Evolutionary conservation across 2,888 invertebrate genomes (phyloP).

Genomic region (Pteria penguin): DNA sequence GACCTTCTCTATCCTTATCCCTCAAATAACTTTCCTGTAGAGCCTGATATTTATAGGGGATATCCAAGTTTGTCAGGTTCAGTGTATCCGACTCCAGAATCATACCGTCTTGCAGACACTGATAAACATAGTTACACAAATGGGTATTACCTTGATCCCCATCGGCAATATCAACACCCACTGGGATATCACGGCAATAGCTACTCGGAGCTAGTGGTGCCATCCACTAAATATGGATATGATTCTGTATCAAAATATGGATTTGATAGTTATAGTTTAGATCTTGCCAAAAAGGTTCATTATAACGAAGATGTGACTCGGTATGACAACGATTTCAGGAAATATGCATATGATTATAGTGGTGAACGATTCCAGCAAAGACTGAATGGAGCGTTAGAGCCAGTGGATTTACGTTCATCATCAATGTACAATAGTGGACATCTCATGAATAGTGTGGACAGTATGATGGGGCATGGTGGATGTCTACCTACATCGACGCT

Average conservation of each 20-base stretch:
- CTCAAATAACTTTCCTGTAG: slow-evolving; percentile 70
- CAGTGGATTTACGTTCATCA: slow-evolving; percentile 70
- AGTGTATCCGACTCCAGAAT: slow-evolving; percentile 66
- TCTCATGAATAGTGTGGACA: slow-evolving; percentile 61
- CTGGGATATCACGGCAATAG: slow-evolving; percentile 74
- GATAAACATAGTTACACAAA: slow-evolving; percentile 74
- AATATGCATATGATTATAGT: slow-evolving; percentile 70
- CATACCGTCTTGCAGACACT: slow-evolving; percentile 66
- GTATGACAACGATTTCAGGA: slow-evolving; percentile 69
- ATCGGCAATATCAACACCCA: slow-evolving; percentile 76
- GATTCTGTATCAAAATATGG: slow-evolving; percentile 72
- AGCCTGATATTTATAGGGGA: slow-evolving; percentile 71
- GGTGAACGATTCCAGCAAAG: slow-evolving; percentile 64
- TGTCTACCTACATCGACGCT: slow-evolving; percentile 58
- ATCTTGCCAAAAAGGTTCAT: slow-evolving; percentile 75
- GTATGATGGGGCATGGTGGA: slow-evolving; percentile 54
- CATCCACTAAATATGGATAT: slow-evolving; percentile 74
- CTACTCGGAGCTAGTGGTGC: slow-evolving; percentile 75
- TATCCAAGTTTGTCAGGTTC: slow-evolving; percentile 67
- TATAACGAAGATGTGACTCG: slow-evolving; percentile 71
- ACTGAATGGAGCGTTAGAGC: slow-evolving; percentile 70
- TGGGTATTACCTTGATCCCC: slow-evolving; percentile 75
- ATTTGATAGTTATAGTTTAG: slow-evolving; percentile 74
- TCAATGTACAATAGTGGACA: slow-evolving; percentile 64
- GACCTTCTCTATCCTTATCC: slow-evolving; percentile 75